phyloP scores from a whole-genome alignment of 2,113 vertebrate genomes.

The Toxotes jaculatrix region DNA sequence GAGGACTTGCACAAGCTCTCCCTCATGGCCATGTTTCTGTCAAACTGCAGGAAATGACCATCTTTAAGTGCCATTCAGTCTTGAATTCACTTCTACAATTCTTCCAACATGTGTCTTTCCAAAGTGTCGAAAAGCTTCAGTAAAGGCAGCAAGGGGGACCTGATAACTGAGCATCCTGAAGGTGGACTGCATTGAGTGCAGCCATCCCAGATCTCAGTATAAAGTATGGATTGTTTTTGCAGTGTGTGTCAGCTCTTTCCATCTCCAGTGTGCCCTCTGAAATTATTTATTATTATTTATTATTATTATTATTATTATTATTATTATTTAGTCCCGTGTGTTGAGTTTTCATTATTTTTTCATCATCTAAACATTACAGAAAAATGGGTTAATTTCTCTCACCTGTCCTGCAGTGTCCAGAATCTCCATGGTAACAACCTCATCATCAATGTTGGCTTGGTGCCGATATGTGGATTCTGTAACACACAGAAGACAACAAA shows the following conservation, averaged over 20 bases:
- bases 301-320: too few relatives aligned
- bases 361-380: too few relatives aligned
- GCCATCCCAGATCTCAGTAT: background rate
- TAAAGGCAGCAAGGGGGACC: background rate
- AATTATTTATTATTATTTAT: too few relatives aligned
- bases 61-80: slow-evolving; percentile 1
- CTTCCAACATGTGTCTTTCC: background rate
- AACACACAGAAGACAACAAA: slow-evolving; percentile 25
- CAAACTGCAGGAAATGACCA: slow-evolving; percentile 45
- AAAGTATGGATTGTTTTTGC: background rate
- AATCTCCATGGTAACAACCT: slow-evolving; percentile 97
- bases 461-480: slow-evolving; percentile 97
- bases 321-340: too few relatives aligned
- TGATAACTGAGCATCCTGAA: background rate
- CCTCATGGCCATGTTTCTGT: slow-evolving; percentile 28
- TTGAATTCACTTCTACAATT: slow-evolving; percentile 2
- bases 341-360: too few relatives aligned
- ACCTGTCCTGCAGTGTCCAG: slow-evolving; percentile 99
- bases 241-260: too few relatives aligned
- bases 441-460: slow-evolving; percentile 96
- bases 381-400: slow-evolving; percentile 22
- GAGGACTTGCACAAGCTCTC: slow-evolving; percentile 39
- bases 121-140: background rate
- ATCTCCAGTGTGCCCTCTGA: too few relatives aligned
- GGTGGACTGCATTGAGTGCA: background rate